Percentiles rank a stretch among this genome's conserved stretches.
These are phyloP conservation scores for Mirza zaza DNA, from an alignment of 2,113 vertebrate genomes.

Conservation along the genomic window DNA sequence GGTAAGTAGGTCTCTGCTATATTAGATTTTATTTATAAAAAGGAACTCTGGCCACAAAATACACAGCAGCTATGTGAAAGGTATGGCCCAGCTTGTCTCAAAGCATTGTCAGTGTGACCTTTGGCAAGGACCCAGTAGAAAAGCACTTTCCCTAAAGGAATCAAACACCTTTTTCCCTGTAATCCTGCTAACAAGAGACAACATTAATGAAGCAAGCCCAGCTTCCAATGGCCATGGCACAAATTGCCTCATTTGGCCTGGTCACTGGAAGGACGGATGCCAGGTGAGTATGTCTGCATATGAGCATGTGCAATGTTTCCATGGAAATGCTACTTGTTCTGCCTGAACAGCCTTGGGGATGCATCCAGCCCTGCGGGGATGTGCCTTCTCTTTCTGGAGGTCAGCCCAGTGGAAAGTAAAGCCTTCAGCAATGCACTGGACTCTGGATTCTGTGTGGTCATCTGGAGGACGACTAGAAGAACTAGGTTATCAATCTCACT, in stretches of 20 bases:
- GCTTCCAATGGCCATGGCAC: background rate
- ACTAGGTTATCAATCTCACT: background rate
- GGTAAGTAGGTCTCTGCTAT: constrained; percentile 63
- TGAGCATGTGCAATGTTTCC: constrained; percentile 39
- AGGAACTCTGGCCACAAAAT: constrained; percentile 59
- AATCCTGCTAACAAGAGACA: background rate
- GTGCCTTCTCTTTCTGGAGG: background rate
- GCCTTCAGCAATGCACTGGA: background rate
- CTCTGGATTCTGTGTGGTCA: background rate
- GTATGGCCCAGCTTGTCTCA: constrained; percentile 57
- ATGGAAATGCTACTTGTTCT: constrained; percentile 46
- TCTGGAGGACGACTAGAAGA: background rate
- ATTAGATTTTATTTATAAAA: constrained; percentile 73
- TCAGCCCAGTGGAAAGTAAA: constrained; percentile 30
- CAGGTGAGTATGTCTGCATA: constrained; percentile 7
- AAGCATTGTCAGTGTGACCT: constrained; percentile 63
- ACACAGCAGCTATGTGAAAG: constrained; percentile 54
- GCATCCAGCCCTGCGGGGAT: background rate
- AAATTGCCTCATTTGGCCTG: constrained; percentile 56
- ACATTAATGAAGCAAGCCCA: constrained; percentile 7
- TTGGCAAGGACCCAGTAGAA: constrained; percentile 53
- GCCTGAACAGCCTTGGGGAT: background rate
- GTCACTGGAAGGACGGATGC: background rate
- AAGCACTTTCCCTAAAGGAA: constrained; percentile 48
- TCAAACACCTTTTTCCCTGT: background rate